These are phyloP conservation scores for Microcebus murinus DNA, from an alignment of 2,113 vertebrate species.

Conservation along the genomic window DNA sequence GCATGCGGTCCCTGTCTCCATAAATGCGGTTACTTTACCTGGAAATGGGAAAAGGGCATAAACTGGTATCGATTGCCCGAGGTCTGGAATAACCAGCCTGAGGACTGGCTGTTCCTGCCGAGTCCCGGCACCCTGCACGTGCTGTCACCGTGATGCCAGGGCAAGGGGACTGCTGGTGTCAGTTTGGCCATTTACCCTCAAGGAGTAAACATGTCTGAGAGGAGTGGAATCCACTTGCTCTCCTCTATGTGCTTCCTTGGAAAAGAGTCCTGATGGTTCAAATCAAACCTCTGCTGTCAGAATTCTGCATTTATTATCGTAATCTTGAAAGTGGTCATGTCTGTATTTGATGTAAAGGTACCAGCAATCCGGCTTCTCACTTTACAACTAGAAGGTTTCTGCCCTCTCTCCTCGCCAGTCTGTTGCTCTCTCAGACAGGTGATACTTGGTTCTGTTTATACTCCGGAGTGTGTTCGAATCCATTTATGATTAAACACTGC, in stretches of 20 bases:
- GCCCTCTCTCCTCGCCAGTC: background rate
- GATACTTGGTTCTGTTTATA: constrained; percentile 36
- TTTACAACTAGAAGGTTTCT: background rate
- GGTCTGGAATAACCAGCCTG: background rate
- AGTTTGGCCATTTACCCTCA: background rate
- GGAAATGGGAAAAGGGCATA: fast-evolving
- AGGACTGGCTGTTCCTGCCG: too few species aligned
- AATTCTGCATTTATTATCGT: background rate
- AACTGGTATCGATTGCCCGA: background rate
- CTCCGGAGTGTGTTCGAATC: constrained; percentile 55
- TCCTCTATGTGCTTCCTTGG: fast-evolving
- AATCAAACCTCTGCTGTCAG: fast-evolving
- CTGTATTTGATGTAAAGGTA: background rate
- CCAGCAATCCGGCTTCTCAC: background rate
- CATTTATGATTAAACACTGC: constrained; percentile 82
- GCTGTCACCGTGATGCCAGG: too few species aligned
- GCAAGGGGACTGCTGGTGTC: background rate
- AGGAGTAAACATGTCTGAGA: background rate
- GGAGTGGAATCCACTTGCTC: background rate
- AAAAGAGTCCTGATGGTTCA: fast-evolving
- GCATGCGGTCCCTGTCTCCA: background rate
- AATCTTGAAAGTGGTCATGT: fast-evolving
- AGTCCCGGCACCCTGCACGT: fast-evolving
- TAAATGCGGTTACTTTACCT: fast-evolving
- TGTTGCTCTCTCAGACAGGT: background rate